These are phyloP conservation scores for Spea multiplicata DNA, from an alignment of 2,113 vertebrate species.

Conservation along the genomic window DNA sequence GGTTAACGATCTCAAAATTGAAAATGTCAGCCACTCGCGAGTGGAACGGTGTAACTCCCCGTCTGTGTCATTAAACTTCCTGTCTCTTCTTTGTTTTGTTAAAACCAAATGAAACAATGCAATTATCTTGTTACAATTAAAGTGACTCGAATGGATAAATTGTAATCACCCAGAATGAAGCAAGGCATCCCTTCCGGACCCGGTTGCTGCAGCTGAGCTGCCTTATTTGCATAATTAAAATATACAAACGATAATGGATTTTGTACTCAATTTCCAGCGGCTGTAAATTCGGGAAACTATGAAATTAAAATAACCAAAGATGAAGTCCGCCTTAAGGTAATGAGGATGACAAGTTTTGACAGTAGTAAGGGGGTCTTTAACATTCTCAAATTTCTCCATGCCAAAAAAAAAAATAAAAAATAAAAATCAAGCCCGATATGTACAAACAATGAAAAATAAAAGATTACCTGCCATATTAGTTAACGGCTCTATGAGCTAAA, in stretches of 20 bases:
- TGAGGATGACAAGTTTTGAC: conserved; percentile 79
- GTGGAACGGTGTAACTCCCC: conserved; percentile 4
- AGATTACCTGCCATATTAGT: conserved; percentile 85
- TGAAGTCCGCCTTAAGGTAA: conserved; percentile 86
- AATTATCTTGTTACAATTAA: conserved; percentile 99
- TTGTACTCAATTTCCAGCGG: conserved; percentile 99
- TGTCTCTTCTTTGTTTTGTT: conserved; percentile 93
- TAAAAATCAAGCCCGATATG: background rate
- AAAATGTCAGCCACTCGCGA: conserved; percentile 4
- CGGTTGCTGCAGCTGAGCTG: conserved; percentile 95
- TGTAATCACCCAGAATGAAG: conserved; percentile 99
- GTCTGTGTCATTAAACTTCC: conserved; percentile 73
- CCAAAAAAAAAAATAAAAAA: conserved; percentile 69
- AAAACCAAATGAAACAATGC: conserved; percentile 99
- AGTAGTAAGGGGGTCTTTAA: conserved; percentile 73
- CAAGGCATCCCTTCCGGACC: conserved; percentile 98
- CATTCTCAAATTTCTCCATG: conserved; percentile 66
- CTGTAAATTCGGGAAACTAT: conserved; percentile 98
- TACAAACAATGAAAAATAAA: conserved; percentile 49
- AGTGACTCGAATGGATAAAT: conserved; percentile 99
- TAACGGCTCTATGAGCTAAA: conserved; percentile 78
- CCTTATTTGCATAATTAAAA: conserved; percentile 99
- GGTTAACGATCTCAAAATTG: background rate
- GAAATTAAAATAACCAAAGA: conserved; percentile 98
- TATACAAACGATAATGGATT: conserved; percentile 99